Conservation (phyloP, 2,113 vertebrate genomes). For the Lasiurus borealis region DNA sequence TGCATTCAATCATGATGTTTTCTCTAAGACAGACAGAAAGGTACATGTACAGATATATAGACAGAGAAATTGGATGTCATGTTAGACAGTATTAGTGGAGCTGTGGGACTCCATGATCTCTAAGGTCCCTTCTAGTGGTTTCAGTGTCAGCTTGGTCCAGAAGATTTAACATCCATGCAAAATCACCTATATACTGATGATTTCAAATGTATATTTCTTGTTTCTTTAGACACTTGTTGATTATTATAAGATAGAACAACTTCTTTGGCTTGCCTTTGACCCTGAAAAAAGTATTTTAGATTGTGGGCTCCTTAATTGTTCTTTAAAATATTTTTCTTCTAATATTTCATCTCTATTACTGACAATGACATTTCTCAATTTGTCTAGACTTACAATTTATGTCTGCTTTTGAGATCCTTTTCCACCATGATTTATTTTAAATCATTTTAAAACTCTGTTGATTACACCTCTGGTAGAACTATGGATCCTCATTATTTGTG, state of each 20-base stretch:
- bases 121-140: neutral
- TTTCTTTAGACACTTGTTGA: neutral
- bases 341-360: slow-evolving; percentile 6
- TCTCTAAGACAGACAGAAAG: neutral
- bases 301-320: neutral
- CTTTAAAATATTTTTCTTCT: neutral
- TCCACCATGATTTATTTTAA: slow-evolving; percentile 16
- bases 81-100: neutral
- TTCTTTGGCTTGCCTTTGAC: neutral
- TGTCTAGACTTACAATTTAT: neutral
- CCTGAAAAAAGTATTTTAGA: neutral
- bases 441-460: neutral
- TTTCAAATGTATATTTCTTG: slow-evolving; percentile 14
- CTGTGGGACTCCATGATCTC: neutral
- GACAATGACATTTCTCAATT: neutral
- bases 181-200: neutral
- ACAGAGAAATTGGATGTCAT: neutral
- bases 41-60: neutral
- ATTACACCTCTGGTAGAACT: neutral
- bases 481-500: neutral
- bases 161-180: neutral
- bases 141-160: neutral
- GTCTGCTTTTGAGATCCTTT: neutral
- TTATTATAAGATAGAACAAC: neutral
- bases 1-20: neutral